Evolutionary conservation across 1,140 invertebrate genomes (phyloP).

Genomic region (Diuraphis noxia): DNA sequence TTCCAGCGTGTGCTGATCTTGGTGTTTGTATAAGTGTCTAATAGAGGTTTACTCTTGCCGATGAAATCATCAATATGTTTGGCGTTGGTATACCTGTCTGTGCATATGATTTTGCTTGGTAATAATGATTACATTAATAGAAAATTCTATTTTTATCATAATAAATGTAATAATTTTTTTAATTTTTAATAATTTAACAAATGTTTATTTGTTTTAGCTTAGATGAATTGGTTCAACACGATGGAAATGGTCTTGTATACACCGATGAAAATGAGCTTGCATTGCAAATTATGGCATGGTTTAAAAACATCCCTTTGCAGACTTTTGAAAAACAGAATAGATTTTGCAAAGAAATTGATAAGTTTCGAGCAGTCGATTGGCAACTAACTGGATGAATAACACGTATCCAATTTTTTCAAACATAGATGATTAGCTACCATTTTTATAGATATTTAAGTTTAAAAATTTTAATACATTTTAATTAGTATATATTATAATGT

Average conservation of each 20-base stretch:
- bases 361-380: conserved; percentile 50
- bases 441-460: background rate
- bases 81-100: conserved; percentile 89
- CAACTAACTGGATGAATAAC: conserved; percentile 55
- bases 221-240: conserved; percentile 80
- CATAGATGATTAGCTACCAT: background rate
- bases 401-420: conserved; percentile 51
- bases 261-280: conserved; percentile 71
- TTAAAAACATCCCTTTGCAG: conserved; percentile 69
- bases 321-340: conserved; percentile 3
- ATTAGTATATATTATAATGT: too few relatives aligned
- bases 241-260: conserved; percentile 84
- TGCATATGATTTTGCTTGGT: conserved; percentile 78
- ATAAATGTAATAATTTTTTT: conserved; percentile 38
- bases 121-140: conserved; percentile 56
- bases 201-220: conserved; percentile 67
- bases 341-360: conserved; percentile 50
- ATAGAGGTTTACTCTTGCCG: conserved; percentile 94
- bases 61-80: conserved; percentile 99
- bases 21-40: conserved; percentile 96
- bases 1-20: conserved; percentile 83
- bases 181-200: conserved; percentile 57
- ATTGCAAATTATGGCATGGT: conserved; percentile 74
- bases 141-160: background rate
- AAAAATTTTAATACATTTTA: background rate